Evolutionary conservation across 2,797 vertebrate species (phyloP).

Genomic region (Acropternis orthonyx): DNA sequence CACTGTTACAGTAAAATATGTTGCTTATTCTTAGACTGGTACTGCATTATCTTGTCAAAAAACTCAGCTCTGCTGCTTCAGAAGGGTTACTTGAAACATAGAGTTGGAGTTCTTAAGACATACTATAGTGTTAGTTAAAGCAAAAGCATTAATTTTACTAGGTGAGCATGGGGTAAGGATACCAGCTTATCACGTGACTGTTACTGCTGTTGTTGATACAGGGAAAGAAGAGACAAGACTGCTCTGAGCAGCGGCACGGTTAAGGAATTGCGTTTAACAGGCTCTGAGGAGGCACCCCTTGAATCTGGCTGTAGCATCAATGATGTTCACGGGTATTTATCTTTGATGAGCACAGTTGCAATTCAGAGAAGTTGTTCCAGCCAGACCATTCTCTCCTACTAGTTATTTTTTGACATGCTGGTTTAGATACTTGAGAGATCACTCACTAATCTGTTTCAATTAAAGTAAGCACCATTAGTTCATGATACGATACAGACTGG

Average conservation of each 20-base stretch:
- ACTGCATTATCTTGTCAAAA: background rate
- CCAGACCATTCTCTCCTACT: background rate
- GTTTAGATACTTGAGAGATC: background rate
- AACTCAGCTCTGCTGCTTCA: background rate
- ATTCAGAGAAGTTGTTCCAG: background rate
- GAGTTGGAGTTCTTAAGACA: background rate
- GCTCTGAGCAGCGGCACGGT: background rate
- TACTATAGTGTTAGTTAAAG: background rate
- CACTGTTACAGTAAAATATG: background rate
- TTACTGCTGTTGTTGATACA: background rate
- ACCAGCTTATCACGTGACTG: background rate
- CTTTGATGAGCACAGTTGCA: background rate
- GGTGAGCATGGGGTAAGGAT: background rate
- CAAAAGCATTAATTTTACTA: background rate
- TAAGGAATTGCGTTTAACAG: background rate
- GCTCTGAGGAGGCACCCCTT: background rate
- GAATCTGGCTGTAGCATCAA: background rate
- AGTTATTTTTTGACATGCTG: background rate
- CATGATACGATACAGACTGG: background rate
- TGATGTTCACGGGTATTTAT: background rate
- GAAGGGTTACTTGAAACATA: background rate
- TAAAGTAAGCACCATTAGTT: background rate
- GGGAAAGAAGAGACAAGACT: background rate
- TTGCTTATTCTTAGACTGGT: background rate
- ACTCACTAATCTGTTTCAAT: background rate